Percentiles rank a stretch among this genome's conserved stretches.
phyloP scores from a whole-genome alignment of 1,140 invertebrate genomes.

The Laupala kohalensis region DNA sequence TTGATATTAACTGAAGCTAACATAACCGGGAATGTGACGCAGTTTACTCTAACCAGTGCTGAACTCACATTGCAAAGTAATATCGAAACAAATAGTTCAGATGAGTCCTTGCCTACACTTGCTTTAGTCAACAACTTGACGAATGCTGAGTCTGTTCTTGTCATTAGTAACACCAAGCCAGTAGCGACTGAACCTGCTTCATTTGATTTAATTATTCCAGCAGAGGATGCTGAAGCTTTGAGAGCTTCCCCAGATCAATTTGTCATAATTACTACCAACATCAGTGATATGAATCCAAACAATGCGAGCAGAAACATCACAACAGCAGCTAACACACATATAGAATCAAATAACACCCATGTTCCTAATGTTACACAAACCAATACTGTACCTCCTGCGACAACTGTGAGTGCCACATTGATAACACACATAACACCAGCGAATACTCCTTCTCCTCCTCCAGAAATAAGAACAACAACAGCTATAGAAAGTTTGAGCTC shows the following conservation, averaged over 20 bases:
- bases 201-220: background rate
- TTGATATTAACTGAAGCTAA: slow-evolving; percentile 14
- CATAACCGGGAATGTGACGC: background rate
- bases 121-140: background rate
- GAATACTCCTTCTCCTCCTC: background rate
- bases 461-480: too few species aligned
- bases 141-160: background rate
- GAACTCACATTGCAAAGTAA: background rate
- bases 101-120: background rate
- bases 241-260: background rate
- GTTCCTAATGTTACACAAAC: background rate
- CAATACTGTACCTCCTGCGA: background rate
- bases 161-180: background rate
- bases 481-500: too few species aligned
- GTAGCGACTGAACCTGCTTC: background rate
- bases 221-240: background rate
- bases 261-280: background rate
- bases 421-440: background rate
- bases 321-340: background rate
- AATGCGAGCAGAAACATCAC: background rate
- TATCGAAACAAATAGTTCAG: background rate
- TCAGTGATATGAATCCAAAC: background rate
- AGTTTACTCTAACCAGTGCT: background rate
- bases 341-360: background rate
- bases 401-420: background rate